These are phyloP conservation scores for Acanthaster planci DNA, from an alignment of 35 echinoderm and acorn worm genomes.

Conservation along the genomic window DNA sequence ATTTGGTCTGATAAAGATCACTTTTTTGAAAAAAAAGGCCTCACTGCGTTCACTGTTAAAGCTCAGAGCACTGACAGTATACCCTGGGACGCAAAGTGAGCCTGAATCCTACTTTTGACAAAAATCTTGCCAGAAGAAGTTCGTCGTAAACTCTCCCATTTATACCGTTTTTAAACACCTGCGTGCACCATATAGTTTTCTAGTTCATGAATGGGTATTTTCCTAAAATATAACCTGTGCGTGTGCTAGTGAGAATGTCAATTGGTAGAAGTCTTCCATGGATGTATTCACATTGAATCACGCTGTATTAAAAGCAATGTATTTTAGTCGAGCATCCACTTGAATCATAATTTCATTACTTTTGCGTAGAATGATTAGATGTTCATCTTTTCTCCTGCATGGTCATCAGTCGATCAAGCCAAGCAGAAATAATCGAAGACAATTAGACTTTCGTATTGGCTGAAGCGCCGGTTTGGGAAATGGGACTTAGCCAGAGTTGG, in stretches of 20 bases:
- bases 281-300: slow-evolving; percentile 12
- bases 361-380: neutral
- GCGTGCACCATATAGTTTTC: slow-evolving; percentile 26
- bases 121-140: neutral
- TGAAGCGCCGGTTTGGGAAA: neutral
- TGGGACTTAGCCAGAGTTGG: neutral
- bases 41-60: neutral
- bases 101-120: neutral
- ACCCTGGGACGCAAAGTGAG: neutral
- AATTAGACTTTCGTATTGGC: slow-evolving; percentile 11
- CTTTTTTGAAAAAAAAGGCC: neutral
- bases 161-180: slow-evolving; percentile 16
- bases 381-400: neutral
- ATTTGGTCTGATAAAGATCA: neutral
- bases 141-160: neutral
- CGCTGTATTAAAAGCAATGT: slow-evolving; percentile 4
- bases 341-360: neutral
- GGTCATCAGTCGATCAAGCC: slow-evolving; percentile 13
- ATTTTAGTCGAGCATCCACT: too few relatives aligned
- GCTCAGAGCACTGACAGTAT: neutral
- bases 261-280: slow-evolving; percentile 14
- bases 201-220: neutral
- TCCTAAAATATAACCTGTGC: slow-evolving; percentile 12
- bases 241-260: neutral
- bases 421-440: slow-evolving; percentile 22